These are phyloP conservation scores for Aphidius colemani DNA, from an alignment of 2,888 invertebrate genomes.

Conservation along the genomic window DNA sequence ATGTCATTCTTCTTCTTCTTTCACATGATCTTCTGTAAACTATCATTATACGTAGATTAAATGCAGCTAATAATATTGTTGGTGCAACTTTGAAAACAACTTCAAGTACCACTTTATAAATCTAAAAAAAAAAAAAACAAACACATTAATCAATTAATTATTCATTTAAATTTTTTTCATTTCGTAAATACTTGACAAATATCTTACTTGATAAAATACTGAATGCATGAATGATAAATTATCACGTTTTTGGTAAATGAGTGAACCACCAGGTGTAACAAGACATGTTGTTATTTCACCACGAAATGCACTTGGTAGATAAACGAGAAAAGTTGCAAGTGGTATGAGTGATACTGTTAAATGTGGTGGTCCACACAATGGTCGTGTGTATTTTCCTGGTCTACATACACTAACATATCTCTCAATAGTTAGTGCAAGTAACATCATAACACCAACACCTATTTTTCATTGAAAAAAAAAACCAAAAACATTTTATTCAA, in stretches of 20 bases:
- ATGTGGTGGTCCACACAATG: constrained; percentile 70
- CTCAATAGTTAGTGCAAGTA: constrained; percentile 74
- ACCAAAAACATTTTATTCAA: too few relatives aligned
- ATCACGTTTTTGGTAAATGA: constrained; percentile 66
- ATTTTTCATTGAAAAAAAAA: too few relatives aligned
- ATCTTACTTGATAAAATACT: constrained; percentile 62
- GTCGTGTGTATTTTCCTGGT: constrained; percentile 69
- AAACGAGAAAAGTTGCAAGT: constrained; percentile 69
- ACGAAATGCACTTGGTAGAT: constrained; percentile 72
- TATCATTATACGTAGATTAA: constrained; percentile 71
- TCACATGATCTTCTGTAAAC: constrained; percentile 71
- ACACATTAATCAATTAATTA: constrained; percentile 5
- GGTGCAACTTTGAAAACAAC: constrained; percentile 71
- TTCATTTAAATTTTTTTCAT: too few relatives aligned
- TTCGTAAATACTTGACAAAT: background rate
- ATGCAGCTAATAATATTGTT: constrained; percentile 69
- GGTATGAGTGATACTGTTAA: constrained; percentile 70
- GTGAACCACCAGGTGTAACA: constrained; percentile 61
- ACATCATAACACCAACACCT: constrained; percentile 78
- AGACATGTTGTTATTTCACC: constrained; percentile 66
- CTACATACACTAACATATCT: constrained; percentile 77
- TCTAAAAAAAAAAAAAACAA: constrained; percentile 42
- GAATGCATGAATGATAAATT: constrained; percentile 63
- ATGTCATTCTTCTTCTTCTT: constrained; percentile 69
- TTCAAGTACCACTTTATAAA: constrained; percentile 69